These are phyloP conservation scores for Caenorhabditis afra DNA, from an alignment of 2,888 invertebrate genomes.

Conservation along the genomic window DNA sequence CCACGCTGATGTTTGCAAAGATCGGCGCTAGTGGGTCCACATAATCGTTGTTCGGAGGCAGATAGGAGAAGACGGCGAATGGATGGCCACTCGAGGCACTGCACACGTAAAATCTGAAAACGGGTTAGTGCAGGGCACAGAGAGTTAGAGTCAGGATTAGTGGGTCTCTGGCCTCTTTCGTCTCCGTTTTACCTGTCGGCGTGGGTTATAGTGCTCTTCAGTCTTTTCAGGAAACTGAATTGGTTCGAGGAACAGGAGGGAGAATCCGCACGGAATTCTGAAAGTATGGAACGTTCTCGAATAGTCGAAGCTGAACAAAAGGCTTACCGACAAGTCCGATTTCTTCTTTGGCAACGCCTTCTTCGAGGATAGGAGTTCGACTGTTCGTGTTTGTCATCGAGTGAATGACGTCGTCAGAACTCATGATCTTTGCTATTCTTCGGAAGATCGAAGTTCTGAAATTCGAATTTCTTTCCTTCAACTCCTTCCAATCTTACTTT, in stretches of 20 bases:
- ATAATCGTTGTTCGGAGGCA: conserved; percentile 40
- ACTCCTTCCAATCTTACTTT: conserved; percentile 4
- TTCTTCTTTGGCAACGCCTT: conserved; percentile 34
- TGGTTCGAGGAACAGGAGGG: conserved; percentile 53
- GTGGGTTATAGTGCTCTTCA: conserved; percentile 60
- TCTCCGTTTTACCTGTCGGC: conserved; percentile 55
- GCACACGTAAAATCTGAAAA: conserved; percentile 63
- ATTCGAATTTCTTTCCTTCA: not conserved
- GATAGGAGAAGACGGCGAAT: conserved; percentile 61
- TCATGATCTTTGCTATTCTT: conserved; percentile 63
- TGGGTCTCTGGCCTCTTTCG: not conserved
- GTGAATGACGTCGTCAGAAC: conserved; percentile 62
- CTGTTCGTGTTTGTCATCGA: conserved; percentile 43
- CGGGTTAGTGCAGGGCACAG: conserved; percentile 25
- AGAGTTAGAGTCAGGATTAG: conserved; percentile 13
- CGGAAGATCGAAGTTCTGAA: conserved; percentile 53
- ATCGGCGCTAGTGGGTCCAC: conserved; percentile 34
- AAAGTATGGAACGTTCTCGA: not conserved
- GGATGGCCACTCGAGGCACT: conserved; percentile 43
- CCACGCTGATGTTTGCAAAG: conserved; percentile 38
- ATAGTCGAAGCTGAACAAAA: not conserved
- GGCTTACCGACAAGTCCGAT: conserved; percentile 33
- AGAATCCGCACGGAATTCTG: conserved; percentile 51
- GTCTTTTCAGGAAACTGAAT: conserved; percentile 55
- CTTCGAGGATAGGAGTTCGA: conserved; percentile 48